phyloP scores from a whole-genome alignment of 2,113 vertebrate genomes.

The Sminthopsis crassicaudata region DNA sequence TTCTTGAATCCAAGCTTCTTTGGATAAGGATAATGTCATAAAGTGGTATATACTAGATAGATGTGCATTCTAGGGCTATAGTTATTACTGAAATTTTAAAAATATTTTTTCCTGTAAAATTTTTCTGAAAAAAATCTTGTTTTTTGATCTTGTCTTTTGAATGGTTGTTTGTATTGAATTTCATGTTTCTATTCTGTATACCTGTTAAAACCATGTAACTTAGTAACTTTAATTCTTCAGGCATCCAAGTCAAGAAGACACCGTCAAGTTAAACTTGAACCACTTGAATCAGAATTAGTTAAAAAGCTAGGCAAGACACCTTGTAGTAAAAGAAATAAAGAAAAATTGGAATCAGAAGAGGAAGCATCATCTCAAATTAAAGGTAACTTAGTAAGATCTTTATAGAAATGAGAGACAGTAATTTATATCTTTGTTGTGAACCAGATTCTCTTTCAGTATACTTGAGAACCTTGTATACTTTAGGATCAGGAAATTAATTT shows the following conservation, averaged over 20 bases:
- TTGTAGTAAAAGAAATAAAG: conserved; percentile 40
- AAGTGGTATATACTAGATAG: background rate
- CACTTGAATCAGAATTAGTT: conserved; percentile 64
- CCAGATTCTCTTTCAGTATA: background rate
- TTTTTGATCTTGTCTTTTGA: conserved; percentile 16
- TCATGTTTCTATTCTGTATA: background rate
- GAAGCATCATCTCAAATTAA: conserved; percentile 52
- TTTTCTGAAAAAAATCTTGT: background rate
- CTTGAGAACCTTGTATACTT: conserved; percentile 14
- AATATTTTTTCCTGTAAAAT: conserved; percentile 27
- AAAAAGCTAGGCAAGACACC: conserved; percentile 52
- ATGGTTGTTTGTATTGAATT: background rate
- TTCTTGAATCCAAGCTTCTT: background rate
- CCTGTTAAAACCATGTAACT: conserved; percentile 10
- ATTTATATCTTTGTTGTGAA: conserved; percentile 13
- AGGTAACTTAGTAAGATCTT: conserved; percentile 79
- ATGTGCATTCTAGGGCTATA: background rate
- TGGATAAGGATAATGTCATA: background rate
- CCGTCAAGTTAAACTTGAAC: conserved; percentile 88
- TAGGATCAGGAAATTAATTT: conserved; percentile 39
- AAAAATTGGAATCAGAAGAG: conserved; percentile 61
- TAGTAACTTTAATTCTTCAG: conserved; percentile 79
- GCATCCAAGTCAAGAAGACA: conserved; percentile 91
- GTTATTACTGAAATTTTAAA: background rate
- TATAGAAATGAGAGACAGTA: background rate